Evolutionary conservation across 2,797 vertebrate genomes (phyloP).

Genomic region (Catostomus latipinnis): DNA sequence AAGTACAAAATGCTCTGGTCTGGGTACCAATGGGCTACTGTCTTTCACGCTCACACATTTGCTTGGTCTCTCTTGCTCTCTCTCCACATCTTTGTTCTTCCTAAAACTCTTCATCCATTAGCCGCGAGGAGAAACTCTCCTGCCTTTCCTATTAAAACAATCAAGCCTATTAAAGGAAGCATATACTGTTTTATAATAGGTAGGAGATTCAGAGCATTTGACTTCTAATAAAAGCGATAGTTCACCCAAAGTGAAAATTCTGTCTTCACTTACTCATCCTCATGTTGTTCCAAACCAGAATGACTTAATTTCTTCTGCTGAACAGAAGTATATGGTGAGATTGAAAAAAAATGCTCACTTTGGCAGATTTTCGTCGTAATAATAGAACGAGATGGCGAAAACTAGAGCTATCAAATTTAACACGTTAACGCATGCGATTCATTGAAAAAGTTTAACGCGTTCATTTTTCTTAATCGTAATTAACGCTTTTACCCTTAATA

Average conservation of each 20-base stretch:
- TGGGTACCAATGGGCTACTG: conserved; percentile 82
- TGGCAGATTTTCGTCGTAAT: no score
- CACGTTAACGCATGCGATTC: no score
- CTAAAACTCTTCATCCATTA: conserved; percentile 39
- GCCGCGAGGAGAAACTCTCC: conserved; percentile 21
- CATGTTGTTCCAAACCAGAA: neutral
- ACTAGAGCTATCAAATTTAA: no score
- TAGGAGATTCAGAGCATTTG: no score
- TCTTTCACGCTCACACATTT: conserved; percentile 60
- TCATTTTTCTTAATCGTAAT: no score
- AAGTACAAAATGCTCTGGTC: conserved; percentile 80
- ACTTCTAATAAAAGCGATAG: neutral
- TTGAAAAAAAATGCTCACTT: no score
- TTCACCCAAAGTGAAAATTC: no score
- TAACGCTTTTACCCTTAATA: no score
- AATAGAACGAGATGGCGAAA: no score
- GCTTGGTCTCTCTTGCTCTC: conserved; percentile 57
- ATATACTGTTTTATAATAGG: neutral
- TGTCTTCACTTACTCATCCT: no score
- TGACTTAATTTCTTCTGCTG: neutral
- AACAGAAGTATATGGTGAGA: no score
- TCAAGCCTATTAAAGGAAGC: neutral
- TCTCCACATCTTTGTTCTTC: conserved; percentile 76
- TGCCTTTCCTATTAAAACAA: conserved; percentile 19
- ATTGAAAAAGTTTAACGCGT: no score